These are phyloP conservation scores for Perizoma flavofasciatum DNA, from an alignment of 2,888 invertebrate species.

Conservation along the genomic window DNA sequence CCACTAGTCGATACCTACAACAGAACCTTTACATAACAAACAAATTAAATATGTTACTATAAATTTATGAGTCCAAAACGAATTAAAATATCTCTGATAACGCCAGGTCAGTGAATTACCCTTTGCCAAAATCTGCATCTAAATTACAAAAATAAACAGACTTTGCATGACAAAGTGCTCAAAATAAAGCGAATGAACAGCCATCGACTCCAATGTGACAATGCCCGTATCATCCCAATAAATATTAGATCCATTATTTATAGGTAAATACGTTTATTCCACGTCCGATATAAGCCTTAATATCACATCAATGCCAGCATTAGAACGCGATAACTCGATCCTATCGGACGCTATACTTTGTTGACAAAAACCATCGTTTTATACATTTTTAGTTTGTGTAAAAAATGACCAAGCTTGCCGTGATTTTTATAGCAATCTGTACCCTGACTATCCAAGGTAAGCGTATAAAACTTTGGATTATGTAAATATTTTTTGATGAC, in stretches of 20 bases:
- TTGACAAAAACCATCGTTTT: slow-evolving; percentile 10
- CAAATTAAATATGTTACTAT: no score
- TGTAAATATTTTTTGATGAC: neutral
- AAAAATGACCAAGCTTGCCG: slow-evolving; percentile 25
- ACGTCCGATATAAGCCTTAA: slow-evolving; percentile 42
- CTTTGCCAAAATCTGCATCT: slow-evolving; percentile 18
- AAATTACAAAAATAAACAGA: slow-evolving; percentile 27
- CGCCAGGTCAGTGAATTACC: slow-evolving; percentile 14
- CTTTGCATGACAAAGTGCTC: slow-evolving; percentile 28
- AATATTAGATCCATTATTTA: slow-evolving; percentile 30
- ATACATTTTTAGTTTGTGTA: slow-evolving; percentile 15
- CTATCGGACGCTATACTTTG: slow-evolving; percentile 21
- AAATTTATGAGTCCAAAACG: no score
- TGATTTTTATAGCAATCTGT: slow-evolving; percentile 24
- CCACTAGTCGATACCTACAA: no score
- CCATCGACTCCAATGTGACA: slow-evolving; percentile 18
- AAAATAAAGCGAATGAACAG: slow-evolving; percentile 31
- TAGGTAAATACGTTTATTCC: slow-evolving; percentile 25
- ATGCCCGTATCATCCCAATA: slow-evolving; percentile 30
- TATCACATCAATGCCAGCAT: slow-evolving; percentile 32
- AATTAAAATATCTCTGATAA: slow-evolving; percentile 1
- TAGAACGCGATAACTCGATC: slow-evolving; percentile 30
- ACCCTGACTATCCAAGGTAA: slow-evolving; percentile 24
- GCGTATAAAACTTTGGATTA: neutral
- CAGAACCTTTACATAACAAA: no score